phyloP scores from a whole-genome alignment of 2,888 invertebrate species.

The Xylocampa areola region DNA sequence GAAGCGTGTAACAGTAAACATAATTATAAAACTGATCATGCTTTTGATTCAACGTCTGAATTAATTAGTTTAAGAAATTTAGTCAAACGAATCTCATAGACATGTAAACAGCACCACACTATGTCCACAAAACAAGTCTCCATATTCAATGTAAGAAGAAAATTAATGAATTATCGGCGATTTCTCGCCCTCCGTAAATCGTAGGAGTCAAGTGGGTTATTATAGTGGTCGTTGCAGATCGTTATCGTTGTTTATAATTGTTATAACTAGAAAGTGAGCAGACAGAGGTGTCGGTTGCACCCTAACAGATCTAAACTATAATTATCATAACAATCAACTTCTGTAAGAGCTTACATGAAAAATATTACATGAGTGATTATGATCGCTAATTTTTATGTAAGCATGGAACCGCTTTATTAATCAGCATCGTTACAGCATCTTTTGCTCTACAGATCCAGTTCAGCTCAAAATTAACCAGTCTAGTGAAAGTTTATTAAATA shows the following conservation, averaged over 20 bases:
- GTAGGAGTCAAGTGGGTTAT: constrained; percentile 22
- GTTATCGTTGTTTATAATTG: constrained; percentile 32
- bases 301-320: constrained; percentile 28
- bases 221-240: constrained; percentile 6
- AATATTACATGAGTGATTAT: constrained; percentile 43
- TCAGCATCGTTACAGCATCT: constrained; percentile 39
- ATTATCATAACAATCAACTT: constrained; percentile 15
- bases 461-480: constrained; percentile 58
- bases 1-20: too few relatives aligned
- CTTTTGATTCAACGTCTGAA: too few relatives aligned
- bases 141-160: background rate
- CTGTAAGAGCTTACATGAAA: constrained; percentile 37
- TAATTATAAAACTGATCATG: too few relatives aligned
- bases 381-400: constrained; percentile 42
- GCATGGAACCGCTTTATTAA: constrained; percentile 47
- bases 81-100: too few relatives aligned
- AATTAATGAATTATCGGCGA: background rate
- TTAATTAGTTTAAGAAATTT: too few relatives aligned
- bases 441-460: constrained; percentile 42
- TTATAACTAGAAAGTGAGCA: constrained; percentile 27
- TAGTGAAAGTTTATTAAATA: constrained; percentile 66
- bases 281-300: background rate
- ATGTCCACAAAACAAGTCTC: too few relatives aligned
- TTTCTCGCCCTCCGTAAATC: background rate
- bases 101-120: too few relatives aligned